Evolutionary conservation across 2,888 invertebrate species (phyloP).

Genomic region (Apoda limacodes): DNA sequence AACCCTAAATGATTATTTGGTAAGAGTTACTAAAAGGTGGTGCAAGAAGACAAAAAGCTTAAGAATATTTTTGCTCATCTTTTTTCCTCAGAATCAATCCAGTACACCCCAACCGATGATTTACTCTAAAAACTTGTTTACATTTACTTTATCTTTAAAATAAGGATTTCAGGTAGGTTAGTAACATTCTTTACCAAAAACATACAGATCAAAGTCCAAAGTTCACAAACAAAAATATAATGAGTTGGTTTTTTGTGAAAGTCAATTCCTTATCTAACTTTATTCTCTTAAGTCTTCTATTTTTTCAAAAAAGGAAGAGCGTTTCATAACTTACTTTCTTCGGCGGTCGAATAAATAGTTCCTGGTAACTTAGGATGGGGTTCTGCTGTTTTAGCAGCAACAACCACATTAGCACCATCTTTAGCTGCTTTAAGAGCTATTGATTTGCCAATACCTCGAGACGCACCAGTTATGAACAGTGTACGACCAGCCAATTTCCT

Average conservation of each 20-base stretch:
- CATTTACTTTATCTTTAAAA: too few relatives aligned
- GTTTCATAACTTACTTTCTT: slow-evolving; percentile 79
- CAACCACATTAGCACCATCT: slow-evolving; percentile 92
- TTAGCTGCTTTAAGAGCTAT: slow-evolving; percentile 93
- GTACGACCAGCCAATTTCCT: slow-evolving; percentile 85
- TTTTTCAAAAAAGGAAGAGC: background rate
- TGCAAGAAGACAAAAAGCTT: too few relatives aligned
- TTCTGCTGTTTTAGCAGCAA: slow-evolving; percentile 92
- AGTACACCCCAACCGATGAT: too few relatives aligned
- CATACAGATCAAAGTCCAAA: slow-evolving; percentile 24
- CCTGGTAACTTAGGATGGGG: slow-evolving; percentile 93
- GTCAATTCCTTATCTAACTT: background rate
- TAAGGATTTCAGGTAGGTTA: too few relatives aligned
- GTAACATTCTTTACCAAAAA: too few relatives aligned
- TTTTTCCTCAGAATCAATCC: too few relatives aligned
- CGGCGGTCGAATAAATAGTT: slow-evolving; percentile 90
- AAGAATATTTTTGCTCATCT: too few relatives aligned
- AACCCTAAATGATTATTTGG: too few relatives aligned
- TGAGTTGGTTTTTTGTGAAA: too few relatives aligned
- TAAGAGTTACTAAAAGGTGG: too few relatives aligned
- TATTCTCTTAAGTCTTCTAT: background rate
- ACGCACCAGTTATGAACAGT: slow-evolving; percentile 95
- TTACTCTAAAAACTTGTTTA: too few relatives aligned
- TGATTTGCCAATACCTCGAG: slow-evolving; percentile 95
- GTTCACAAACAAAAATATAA: background rate